Base-by-base conservation (phyloP, 2,113 vertebrate species). In the Poecile atricapillus region DNA sequence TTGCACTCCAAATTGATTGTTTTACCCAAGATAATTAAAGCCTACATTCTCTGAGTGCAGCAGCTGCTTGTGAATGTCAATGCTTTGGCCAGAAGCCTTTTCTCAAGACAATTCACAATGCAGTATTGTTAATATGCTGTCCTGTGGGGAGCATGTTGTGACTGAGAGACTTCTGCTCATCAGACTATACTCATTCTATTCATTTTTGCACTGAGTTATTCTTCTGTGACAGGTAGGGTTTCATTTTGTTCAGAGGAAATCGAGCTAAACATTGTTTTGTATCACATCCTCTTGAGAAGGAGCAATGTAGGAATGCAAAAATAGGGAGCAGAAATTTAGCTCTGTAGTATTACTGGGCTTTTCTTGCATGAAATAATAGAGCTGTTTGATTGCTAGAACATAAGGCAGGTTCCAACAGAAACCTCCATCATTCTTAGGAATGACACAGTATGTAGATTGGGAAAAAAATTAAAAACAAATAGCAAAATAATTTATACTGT, bases 11-110 rank as follows among this genome's bases (percentile, higher is more conserved):
- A 68, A 94, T 85, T 94, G 92, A 93, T 90, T 95, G 88, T 94
- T 93, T 94, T 91, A 87, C 85, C 70, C 78, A 59, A 89, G 93
- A 93, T 96, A 94, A 96, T 96, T 94, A 94, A 97, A 96, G 64
- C 31, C 39, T 92, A 71, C 88, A 91, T 82, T 75, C 76, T 87
- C 77, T 71, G 88, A 96, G 80, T 87, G 83, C 58, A 79, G 75
- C 81, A 92, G 90, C 90, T 95, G 87, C 83, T 95, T 86, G 73
- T 89, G 86, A 92, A 96, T 91, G 89, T 83, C 94, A 94, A 46
- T 91, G 65, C 96, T 96, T 89, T 91, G 90, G 95, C 93, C 83
- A 92, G 90, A 65, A 93, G 90, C 84, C 37, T 94, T 95, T 95
- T 95, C 87, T 94, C 87, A 95, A 95, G 95, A 93, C 43, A 87